Conservation (phyloP, 2,113 vertebrate species). For the Pangasianodon hypophthalmus region DNA sequence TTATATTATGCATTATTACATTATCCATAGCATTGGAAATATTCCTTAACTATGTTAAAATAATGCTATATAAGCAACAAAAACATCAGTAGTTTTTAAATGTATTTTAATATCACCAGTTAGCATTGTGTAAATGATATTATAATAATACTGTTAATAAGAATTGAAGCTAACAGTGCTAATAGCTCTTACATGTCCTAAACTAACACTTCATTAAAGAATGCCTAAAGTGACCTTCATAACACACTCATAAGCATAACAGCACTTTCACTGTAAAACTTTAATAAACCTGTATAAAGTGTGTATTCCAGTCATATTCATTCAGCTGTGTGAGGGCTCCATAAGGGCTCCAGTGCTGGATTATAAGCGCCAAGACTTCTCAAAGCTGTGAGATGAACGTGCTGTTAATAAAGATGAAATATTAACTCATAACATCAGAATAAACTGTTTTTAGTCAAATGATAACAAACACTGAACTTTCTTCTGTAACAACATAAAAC, state of each 20-base stretch:
- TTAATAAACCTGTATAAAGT: not conserved
- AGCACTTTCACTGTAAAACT: not conserved
- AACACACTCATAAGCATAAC: not conserved
- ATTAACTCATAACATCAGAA: not conserved
- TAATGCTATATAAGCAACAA: not conserved
- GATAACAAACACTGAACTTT: not conserved
- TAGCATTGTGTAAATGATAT: not conserved
- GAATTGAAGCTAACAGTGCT: not conserved
- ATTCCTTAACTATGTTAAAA: not conserved
- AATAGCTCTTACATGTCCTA: not conserved
- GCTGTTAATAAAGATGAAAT: not conserved
- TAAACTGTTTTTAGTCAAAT: not conserved
- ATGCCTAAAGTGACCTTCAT: not conserved
- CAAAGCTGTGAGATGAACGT: not conserved
- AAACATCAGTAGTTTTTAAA: not conserved
- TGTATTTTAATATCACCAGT: not conserved
- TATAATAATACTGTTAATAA: not conserved
- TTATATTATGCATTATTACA: not conserved
- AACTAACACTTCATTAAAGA: not conserved
- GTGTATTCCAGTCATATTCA: not conserved
- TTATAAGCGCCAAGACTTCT: not conserved
- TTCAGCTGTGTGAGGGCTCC: not conserved
- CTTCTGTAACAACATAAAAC: not conserved
- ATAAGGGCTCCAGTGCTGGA: not conserved
- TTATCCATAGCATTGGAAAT: not conserved